phyloP scores from a whole-genome alignment of 2,888 invertebrate species.

The Balanococcus diminutus region DNA sequence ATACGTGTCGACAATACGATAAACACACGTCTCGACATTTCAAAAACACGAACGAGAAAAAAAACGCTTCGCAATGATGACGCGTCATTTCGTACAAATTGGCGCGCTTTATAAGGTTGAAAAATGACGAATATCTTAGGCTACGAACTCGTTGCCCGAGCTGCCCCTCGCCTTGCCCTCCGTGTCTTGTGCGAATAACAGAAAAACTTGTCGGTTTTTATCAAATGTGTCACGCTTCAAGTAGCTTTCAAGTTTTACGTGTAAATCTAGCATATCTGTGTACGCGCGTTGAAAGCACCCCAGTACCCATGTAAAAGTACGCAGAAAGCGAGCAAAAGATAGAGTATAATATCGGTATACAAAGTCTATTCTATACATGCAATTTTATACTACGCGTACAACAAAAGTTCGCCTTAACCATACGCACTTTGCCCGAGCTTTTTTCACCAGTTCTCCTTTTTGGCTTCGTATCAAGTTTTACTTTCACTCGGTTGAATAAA shows the following conservation, averaged over 20 bases:
- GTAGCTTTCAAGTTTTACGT: slow-evolving; percentile 44
- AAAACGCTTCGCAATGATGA: neutral
- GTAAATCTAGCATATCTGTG: slow-evolving; percentile 37
- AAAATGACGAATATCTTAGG: slow-evolving; percentile 28
- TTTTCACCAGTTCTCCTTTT: neutral
- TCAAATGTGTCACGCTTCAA: slow-evolving; percentile 41
- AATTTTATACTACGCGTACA: slow-evolving; percentile 35
- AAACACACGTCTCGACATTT: neutral
- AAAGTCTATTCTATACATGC: neutral
- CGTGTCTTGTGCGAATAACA: neutral
- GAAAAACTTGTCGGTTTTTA: slow-evolving; percentile 39
- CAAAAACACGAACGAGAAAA: neutral
- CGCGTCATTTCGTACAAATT: slow-evolving; percentile 37
- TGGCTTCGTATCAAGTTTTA: slow-evolving; percentile 39
- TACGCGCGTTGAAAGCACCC: slow-evolving; percentile 15
- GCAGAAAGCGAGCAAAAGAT: neutral
- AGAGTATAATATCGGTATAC: neutral
- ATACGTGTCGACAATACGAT: neutral
- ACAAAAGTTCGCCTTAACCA: slow-evolving; percentile 33
- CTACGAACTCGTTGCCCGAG: neutral
- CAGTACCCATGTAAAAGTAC: neutral
- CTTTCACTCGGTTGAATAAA: slow-evolving; percentile 10
- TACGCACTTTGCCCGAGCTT: slow-evolving; percentile 20
- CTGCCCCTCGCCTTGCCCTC: neutral
- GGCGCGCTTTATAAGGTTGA: slow-evolving; percentile 2